These are phyloP conservation scores for Aplidium turbinatum DNA, from an alignment of 23 tunicate species.

Conservation along the genomic window DNA sequence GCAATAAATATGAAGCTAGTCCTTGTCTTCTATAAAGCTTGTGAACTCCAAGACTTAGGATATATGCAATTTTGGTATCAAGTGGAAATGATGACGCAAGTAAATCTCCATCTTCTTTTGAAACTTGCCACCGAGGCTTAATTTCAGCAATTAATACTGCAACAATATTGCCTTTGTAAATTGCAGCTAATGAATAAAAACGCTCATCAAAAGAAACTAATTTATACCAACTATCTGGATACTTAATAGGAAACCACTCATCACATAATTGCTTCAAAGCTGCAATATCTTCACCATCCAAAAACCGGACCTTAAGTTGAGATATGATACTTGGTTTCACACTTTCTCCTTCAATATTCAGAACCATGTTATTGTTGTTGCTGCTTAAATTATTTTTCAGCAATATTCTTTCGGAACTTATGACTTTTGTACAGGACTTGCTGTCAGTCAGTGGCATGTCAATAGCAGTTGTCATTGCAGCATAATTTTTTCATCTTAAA, in stretches of 20 bases:
- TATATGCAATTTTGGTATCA: constrained; percentile 77
- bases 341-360: too few species aligned
- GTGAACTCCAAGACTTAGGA: constrained; percentile 76
- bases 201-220: constrained; percentile 53
- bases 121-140: constrained; percentile 75
- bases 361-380: too few species aligned
- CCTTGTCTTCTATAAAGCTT: constrained; percentile 62
- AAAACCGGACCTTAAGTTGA: constrained; percentile 41
- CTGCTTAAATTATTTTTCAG: too few species aligned
- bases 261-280: constrained; percentile 51
- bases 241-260: constrained; percentile 86
- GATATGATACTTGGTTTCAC: too few species aligned
- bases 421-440: too few species aligned
- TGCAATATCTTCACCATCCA: constrained; percentile 56
- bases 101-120: constrained; percentile 63
- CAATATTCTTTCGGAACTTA: too few species aligned
- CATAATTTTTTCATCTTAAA: too few species aligned
- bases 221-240: constrained; percentile 82
- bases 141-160: constrained; percentile 83
- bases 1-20: constrained; percentile 56
- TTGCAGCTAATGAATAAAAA: constrained; percentile 80
- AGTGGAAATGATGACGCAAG: constrained; percentile 44
- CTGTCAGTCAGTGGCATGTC: too few species aligned
- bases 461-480: too few species aligned
- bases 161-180: constrained; percentile 54